A percentile compares a stretch with the other conserved stretches of the same genome.
phyloP scores from a whole-genome alignment of 2,797 vertebrate species.

The Propithecus perrieri region DNA sequence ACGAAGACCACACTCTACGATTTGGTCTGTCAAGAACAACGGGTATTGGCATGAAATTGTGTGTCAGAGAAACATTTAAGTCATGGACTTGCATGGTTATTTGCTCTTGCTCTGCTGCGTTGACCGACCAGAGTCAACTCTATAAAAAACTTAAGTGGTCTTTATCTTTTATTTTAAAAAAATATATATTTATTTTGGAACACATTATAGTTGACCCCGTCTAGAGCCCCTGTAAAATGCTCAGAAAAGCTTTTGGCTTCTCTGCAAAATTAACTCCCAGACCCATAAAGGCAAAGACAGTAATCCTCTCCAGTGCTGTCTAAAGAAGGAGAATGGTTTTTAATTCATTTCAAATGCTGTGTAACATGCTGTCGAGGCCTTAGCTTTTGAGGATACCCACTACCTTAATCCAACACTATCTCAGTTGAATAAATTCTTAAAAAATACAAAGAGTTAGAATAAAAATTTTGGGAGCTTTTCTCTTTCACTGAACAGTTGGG shows the following conservation, averaged over 20 bases:
- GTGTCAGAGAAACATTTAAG: not conserved
- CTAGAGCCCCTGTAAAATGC: not conserved
- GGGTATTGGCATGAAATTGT: not conserved
- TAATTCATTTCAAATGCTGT: not conserved
- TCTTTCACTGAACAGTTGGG: slow-evolving; percentile 47
- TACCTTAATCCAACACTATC: not conserved
- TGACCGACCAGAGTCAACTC: not conserved
- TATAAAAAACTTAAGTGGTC: not conserved
- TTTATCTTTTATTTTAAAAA: not conserved
- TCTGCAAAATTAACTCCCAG: not conserved
- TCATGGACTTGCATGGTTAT: not conserved
- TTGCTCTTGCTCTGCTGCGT: not conserved
- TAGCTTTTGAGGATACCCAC: not conserved
- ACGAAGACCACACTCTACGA: not conserved
- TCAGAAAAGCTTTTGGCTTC: not conserved
- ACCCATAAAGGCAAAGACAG: not conserved
- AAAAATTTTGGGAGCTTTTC: slow-evolving; percentile 30
- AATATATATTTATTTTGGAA: not conserved
- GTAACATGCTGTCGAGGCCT: not conserved
- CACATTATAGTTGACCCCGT: not conserved
- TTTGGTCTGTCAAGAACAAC: not conserved
- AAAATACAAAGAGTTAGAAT: slow-evolving; percentile 10
- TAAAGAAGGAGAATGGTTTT: not conserved
- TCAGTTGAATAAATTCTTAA: not conserved
- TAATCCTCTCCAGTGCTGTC: not conserved